Conservation (phyloP, 1,140 invertebrate genomes). For the Hycleus phaleratus region DNA sequence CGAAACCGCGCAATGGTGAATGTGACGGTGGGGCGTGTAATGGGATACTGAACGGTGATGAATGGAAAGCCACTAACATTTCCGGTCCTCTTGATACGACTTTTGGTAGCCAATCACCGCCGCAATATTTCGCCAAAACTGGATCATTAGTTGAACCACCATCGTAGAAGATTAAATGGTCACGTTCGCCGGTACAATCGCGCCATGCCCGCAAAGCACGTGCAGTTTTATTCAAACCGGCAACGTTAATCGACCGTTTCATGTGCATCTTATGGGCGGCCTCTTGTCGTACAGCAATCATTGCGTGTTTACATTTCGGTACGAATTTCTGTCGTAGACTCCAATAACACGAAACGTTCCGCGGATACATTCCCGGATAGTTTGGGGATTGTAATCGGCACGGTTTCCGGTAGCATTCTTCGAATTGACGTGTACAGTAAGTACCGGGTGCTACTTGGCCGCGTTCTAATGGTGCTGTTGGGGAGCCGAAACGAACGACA, state of each 20-base stretch:
- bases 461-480: slow-evolving; percentile 62
- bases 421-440: slow-evolving; percentile 79
- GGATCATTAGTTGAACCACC: slow-evolving; percentile 71
- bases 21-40: slow-evolving; percentile 47
- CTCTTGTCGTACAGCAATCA: slow-evolving; percentile 72
- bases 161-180: slow-evolving; percentile 80
- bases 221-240: slow-evolving; percentile 58
- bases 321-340: slow-evolving; percentile 72
- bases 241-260: slow-evolving; percentile 54
- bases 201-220: slow-evolving; percentile 68
- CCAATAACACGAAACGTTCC: slow-evolving; percentile 78
- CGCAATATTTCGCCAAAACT: slow-evolving; percentile 78
- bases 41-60: slow-evolving; percentile 66
- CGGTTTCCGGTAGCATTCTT: slow-evolving; percentile 75
- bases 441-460: slow-evolving; percentile 76
- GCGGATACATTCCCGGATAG: slow-evolving; percentile 84
- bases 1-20: slow-evolving; percentile 64
- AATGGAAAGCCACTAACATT: slow-evolving; percentile 81
- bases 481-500: slow-evolving; percentile 66
- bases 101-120: slow-evolving; percentile 69
- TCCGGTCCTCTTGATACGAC: slow-evolving; percentile 64
- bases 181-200: slow-evolving; percentile 71
- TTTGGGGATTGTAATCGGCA: slow-evolving; percentile 80
- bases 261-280: slow-evolving; percentile 64
- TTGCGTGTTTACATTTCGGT: slow-evolving; percentile 79